These are phyloP conservation scores for Ophioninae sp. DNA, from an alignment of 2,888 invertebrate species.

Conservation along the genomic window DNA sequence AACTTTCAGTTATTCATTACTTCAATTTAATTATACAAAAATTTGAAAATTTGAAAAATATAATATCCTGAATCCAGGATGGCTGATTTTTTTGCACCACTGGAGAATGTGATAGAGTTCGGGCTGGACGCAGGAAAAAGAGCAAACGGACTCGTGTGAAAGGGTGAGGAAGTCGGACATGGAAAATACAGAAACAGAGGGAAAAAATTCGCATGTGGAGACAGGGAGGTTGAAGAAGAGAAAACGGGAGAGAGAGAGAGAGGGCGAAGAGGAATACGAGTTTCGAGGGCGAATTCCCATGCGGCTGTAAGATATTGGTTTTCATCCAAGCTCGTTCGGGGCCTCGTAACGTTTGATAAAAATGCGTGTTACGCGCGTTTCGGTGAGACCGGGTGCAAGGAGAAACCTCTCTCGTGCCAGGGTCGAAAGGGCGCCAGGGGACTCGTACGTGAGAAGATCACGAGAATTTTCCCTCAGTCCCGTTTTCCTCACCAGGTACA, in stretches of 20 bases:
- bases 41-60: conserved; percentile 17
- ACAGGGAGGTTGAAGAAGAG: conserved; percentile 60
- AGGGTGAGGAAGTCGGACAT: conserved; percentile 66
- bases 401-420: conserved; percentile 66
- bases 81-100: conserved; percentile 5
- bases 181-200: conserved; percentile 57
- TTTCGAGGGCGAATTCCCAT: conserved; percentile 75
- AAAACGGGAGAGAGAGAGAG: conserved; percentile 52
- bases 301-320: conserved; percentile 80
- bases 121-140: conserved; percentile 55
- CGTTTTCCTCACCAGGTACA: conserved; percentile 54
- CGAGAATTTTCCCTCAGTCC: conserved; percentile 78
- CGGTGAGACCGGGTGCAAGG: conserved; percentile 54
- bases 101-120: conserved; percentile 32
- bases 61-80: conserved; percentile 11
- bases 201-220: conserved; percentile 28
- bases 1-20: too few species aligned
- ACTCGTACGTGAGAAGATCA: conserved; percentile 79
- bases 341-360: conserved; percentile 81
- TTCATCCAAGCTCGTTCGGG: conserved; percentile 80
- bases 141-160: conserved; percentile 57
- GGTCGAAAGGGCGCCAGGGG: conserved; percentile 78
- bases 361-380: conserved; percentile 80
- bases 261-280: conserved; percentile 65
- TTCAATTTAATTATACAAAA: too few species aligned